These are phyloP conservation scores for Araneus ventricosus DNA, from an alignment of 1,140 invertebrate species.

Conservation along the genomic window DNA sequence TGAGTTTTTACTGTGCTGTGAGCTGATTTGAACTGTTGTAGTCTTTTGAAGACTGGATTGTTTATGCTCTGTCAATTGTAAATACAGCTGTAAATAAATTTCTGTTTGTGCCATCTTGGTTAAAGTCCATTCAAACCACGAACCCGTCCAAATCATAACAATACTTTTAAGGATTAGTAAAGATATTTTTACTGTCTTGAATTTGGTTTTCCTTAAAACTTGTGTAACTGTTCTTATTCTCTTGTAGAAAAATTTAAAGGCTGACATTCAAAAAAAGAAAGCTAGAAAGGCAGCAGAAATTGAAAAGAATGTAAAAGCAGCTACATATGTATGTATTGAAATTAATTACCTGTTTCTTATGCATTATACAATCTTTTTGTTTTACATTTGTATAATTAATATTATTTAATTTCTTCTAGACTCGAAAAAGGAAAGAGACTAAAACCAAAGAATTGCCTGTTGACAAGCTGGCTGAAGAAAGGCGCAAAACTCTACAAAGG, in stretches of 20 bases:
- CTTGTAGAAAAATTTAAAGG: constrained; percentile 47
- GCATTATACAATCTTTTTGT: background rate
- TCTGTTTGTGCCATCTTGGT: too few relatives aligned
- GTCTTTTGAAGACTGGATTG: too few relatives aligned
- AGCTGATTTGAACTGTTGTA: too few relatives aligned
- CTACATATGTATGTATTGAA: constrained; percentile 42
- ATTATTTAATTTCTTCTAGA: background rate
- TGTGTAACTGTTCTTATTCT: too few relatives aligned
- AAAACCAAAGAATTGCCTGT: constrained; percentile 59
- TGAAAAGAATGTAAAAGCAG: constrained; percentile 60
- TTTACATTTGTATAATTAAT: background rate
- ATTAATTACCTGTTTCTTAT: background rate
- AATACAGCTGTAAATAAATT: too few relatives aligned
- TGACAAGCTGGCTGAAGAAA: constrained; percentile 56
- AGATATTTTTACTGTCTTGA: too few relatives aligned
- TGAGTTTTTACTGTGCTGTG: too few relatives aligned
- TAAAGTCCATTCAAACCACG: too few relatives aligned
- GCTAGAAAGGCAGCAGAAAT: constrained; percentile 33
- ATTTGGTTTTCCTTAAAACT: too few relatives aligned
- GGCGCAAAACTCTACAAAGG: constrained; percentile 71
- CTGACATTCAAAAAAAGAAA: constrained; percentile 57
- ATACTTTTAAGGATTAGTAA: too few relatives aligned
- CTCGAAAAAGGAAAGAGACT: constrained; percentile 51
- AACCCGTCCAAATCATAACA: too few relatives aligned
- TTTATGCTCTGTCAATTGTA: too few relatives aligned